These are phyloP conservation scores for Helicorthomorpha holstii DNA, from an alignment of 1,140 invertebrate genomes.

Conservation along the genomic window DNA sequence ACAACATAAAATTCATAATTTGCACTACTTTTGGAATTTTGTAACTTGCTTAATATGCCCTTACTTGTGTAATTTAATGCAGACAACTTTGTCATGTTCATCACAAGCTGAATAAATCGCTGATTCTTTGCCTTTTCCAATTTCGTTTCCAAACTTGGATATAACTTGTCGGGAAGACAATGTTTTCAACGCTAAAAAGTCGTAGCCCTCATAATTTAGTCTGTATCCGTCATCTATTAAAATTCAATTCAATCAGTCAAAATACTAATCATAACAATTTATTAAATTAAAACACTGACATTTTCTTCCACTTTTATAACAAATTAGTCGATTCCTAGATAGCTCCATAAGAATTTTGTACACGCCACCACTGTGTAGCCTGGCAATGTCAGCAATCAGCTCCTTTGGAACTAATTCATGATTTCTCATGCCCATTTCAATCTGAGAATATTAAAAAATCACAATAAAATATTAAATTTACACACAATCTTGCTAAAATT, in stretches of 20 bases:
- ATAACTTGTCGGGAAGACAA: constrained; percentile 60
- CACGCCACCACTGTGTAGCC: constrained; percentile 78
- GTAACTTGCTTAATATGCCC: too few relatives aligned
- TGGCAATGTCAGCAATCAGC: constrained; percentile 83
- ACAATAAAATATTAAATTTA: constrained; percentile 3
- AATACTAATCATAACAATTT: constrained; percentile 1
- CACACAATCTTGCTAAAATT: constrained; percentile 1
- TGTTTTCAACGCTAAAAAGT: constrained; percentile 86
- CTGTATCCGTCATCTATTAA: constrained; percentile 83
- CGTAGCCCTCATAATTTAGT: constrained; percentile 89
- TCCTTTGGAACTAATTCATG: constrained; percentile 86
- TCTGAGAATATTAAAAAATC: constrained; percentile 34
- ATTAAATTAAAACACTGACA: constrained; percentile 39
- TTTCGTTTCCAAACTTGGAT: constrained; percentile 87
- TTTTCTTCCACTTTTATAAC: constrained; percentile 83
- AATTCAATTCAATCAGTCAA: constrained; percentile 9
- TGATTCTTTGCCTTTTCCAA: constrained; percentile 95
- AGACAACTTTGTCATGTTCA: constrained; percentile 35
- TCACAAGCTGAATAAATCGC: constrained; percentile 25
- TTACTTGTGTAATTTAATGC: constrained; percentile 75
- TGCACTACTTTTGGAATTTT: too few relatives aligned
- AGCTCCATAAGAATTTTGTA: constrained; percentile 80
- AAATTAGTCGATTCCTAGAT: constrained; percentile 70
- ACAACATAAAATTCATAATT: too few relatives aligned
- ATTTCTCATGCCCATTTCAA: constrained; percentile 99